Evolutionary conservation across 2,113 vertebrate genomes (phyloP).

Genomic region (Nettapus auritus): DNA sequence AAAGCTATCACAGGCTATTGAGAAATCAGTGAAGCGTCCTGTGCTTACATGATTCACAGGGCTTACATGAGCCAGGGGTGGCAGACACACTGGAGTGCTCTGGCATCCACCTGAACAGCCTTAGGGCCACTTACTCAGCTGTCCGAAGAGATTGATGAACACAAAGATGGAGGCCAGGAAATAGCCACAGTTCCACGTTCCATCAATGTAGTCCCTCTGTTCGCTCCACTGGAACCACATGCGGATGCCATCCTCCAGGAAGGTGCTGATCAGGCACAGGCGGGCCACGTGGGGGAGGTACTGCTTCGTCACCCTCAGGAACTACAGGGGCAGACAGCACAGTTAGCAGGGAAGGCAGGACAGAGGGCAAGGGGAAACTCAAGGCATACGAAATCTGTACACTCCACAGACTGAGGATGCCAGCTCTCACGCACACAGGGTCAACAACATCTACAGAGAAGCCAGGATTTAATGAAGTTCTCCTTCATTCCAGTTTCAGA

Average conservation of each 20-base stretch:
- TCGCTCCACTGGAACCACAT: constrained; percentile 99
- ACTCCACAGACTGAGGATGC: not conserved
- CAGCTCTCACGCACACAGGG: not conserved
- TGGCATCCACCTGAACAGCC: not conserved
- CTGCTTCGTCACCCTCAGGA: constrained; percentile 96
- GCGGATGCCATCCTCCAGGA: constrained; percentile 96
- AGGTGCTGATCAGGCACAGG: constrained; percentile 97
- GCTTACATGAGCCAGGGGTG: not conserved
- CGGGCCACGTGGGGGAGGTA: constrained; percentile 95
- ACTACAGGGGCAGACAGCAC: constrained; percentile 73
- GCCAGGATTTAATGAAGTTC: not conserved
- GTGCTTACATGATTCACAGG: not conserved
- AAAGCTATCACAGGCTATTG: not conserved
- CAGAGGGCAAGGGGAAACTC: not conserved
- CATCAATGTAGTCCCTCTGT: constrained; percentile 96
- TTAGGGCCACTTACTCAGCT: constrained; percentile 86
- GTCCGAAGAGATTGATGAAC: constrained; percentile 92
- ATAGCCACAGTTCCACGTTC: constrained; percentile 94
- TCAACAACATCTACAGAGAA: not conserved
- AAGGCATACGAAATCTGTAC: not conserved
- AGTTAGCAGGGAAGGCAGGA: not conserved
- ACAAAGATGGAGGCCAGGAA: constrained; percentile 93
- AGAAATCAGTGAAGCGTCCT: not conserved
- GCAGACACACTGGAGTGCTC: not conserved
- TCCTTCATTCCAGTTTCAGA: not conserved